Evolutionary conservation across 2,888 invertebrate genomes (phyloP).

Genomic region (Pseudolycoriella hygida): DNA sequence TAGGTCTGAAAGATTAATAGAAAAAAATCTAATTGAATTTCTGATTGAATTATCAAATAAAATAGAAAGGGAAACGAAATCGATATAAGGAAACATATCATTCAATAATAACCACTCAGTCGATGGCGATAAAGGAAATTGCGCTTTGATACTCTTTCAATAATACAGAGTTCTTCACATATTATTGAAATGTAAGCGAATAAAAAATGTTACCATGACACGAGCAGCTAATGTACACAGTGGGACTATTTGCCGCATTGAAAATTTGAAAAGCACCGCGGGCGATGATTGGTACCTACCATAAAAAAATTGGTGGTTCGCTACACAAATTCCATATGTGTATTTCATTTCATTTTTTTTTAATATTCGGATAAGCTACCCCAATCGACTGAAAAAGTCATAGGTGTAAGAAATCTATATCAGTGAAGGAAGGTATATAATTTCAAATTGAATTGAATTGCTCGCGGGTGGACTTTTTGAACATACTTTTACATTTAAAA

Average conservation of each 20-base stretch:
- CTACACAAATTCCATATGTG: background rate
- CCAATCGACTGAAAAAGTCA: background rate
- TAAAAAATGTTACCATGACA: constrained; percentile 1
- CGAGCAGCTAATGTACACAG: background rate
- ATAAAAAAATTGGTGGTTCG: background rate
- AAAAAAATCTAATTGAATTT: background rate
- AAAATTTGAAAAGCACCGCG: background rate
- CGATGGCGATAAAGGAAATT: no score
- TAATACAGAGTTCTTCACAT: no score
- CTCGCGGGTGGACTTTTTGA: background rate
- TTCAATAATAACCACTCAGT: no score
- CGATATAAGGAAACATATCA: background rate
- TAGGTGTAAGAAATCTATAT: background rate
- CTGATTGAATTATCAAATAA: background rate
- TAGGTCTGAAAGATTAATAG: constrained; percentile 17
- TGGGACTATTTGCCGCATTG: background rate
- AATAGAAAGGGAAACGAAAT: background rate
- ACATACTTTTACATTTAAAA: background rate
- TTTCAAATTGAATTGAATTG: background rate
- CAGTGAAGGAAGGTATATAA: background rate
- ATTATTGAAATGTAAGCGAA: background rate
- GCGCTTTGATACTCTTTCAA: no score
- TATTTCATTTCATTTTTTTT: background rate
- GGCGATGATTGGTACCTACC: background rate
- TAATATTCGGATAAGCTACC: background rate